Evolutionary conservation across 2,113 vertebrate species (phyloP).

Genomic region (Sterrhoptilus dennistouni): DNA sequence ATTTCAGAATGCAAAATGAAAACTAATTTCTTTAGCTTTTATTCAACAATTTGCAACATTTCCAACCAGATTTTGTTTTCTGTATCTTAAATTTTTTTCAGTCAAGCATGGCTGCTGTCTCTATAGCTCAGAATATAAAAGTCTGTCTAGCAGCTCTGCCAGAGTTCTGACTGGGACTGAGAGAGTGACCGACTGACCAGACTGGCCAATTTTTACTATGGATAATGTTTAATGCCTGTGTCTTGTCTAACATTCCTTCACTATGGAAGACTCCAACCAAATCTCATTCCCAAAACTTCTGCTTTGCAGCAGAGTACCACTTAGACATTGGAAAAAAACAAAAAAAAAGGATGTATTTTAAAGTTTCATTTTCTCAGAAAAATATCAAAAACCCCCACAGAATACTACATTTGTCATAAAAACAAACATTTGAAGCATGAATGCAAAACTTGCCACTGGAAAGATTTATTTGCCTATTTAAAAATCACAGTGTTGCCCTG

Average conservation of each 20-base stretch:
- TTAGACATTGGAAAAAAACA: neutral
- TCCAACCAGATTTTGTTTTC: neutral
- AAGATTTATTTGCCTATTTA: neutral
- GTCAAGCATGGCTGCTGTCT: neutral
- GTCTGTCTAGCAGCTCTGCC: neutral
- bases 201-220: neutral
- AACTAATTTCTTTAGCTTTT: neutral
- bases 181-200: neutral
- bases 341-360: neutral
- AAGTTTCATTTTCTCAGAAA: neutral
- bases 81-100: neutral
- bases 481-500: neutral
- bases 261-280: neutral
- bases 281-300: neutral
- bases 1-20: neutral
- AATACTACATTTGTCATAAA: neutral
- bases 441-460: neutral
- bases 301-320: neutral
- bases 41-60: neutral
- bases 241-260: neutral
- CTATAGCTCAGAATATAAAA: neutral
- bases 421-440: neutral
- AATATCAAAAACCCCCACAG: neutral
- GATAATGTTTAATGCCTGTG: neutral
- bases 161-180: neutral